Conservation (phyloP, 2,797 vertebrate genomes). For the Dipus sagitta region DNA sequence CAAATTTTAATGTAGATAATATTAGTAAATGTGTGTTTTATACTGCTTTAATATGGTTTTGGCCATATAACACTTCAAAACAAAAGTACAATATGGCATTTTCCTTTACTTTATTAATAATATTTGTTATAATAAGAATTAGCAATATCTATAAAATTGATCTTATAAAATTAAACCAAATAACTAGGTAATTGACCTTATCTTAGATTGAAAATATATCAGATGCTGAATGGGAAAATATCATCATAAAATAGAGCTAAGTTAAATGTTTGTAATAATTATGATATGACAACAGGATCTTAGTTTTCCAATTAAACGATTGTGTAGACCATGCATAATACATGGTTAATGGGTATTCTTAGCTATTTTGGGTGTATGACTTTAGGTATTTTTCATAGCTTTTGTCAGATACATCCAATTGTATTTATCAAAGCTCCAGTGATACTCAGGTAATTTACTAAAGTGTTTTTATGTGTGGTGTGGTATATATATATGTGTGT, state of each 20-base stretch:
- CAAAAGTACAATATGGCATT: neutral
- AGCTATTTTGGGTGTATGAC: neutral
- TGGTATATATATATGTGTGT: too few relatives aligned
- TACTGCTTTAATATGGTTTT: neutral
- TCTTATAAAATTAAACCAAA: neutral
- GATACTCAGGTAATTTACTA: too few relatives aligned
- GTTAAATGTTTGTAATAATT: neutral
- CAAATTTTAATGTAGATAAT: neutral
- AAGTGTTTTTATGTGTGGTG: too few relatives aligned
- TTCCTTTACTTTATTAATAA: neutral
- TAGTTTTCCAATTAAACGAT: neutral
- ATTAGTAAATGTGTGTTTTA: neutral
- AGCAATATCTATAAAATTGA: neutral
- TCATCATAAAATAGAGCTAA: neutral
- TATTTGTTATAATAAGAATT: neutral
- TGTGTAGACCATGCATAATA: neutral
- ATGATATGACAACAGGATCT: neutral
- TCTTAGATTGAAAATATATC: neutral
- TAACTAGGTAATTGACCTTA: neutral
- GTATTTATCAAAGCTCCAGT: too few relatives aligned
- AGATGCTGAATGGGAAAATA: neutral
- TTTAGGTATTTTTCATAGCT: neutral
- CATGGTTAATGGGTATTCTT: neutral
- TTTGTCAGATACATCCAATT: too few relatives aligned
- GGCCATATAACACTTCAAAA: neutral